Evolutionary conservation across 2,113 vertebrate species (phyloP).

Genomic region (Austrofundulus limnaeus): DNA sequence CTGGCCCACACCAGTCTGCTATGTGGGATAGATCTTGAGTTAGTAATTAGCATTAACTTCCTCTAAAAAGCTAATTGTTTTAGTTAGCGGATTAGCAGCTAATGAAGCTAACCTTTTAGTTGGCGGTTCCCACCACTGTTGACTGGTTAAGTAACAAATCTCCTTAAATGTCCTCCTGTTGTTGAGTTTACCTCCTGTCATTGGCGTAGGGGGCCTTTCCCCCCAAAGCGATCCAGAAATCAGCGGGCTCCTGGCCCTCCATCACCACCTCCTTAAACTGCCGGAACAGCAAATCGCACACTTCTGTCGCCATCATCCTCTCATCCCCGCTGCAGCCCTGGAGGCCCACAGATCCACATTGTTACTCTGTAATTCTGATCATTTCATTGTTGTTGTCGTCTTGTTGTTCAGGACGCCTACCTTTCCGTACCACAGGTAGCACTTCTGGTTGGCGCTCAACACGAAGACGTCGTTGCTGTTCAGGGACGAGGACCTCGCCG

Average conservation of each 20-base stretch:
- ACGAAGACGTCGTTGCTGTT: conserved; percentile 89
- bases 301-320: conserved; percentile 84
- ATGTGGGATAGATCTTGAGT: too few relatives aligned
- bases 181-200: conserved; percentile 82
- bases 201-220: conserved; percentile 87
- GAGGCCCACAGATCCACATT: not conserved
- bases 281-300: conserved; percentile 81
- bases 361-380: not conserved
- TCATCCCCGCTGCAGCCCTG: conserved; percentile 92
- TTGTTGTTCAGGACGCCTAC: conserved; percentile 68
- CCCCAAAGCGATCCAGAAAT: conserved; percentile 89
- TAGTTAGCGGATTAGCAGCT: too few relatives aligned
- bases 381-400: not conserved
- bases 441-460: conserved; percentile 74
- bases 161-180: not conserved
- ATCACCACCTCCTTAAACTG: conserved; percentile 85
- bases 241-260: conserved; percentile 88
- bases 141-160: not conserved
- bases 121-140: not conserved
- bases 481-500: conserved; percentile 82
- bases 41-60: too few relatives aligned
- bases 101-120: too few relatives aligned
- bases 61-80: too few relatives aligned
- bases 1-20: too few relatives aligned
- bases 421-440: conserved; percentile 92